Evolutionary conservation across 2,113 vertebrate species (phyloP), one percentile per base, ranked within the genome.

Genomic region (Myotis brandtii): DNA sequence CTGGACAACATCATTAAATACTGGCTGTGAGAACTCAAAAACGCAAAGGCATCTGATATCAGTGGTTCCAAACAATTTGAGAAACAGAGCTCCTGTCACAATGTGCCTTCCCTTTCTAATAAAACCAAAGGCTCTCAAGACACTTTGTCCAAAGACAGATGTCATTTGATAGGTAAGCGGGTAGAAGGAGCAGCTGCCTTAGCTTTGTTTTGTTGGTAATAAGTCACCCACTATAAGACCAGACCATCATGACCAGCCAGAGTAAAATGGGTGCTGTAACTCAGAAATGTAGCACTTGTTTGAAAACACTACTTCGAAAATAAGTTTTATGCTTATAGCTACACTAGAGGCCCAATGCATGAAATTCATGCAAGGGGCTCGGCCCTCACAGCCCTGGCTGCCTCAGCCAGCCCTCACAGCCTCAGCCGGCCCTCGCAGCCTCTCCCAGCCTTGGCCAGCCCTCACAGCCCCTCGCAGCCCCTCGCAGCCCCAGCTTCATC

Each of bases 181-280:
- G 23, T 17, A 59, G 59, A 85, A 54, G 48, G 13, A 64, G 7
- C 8, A 48, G 73, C 32, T 25, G 25, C 14, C 14, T 72, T 59
- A 56, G 25, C 9, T 0, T 95, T 94, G 93, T 94, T 96, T 86
- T 72, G 3, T 90, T 83, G 73, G 52, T 69, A 69, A 14, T 40
- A 93, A 89, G 18, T 64, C 10, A 34, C 37, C 8, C 62, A 11
- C 34, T 77, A 0, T 37, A 48, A 62, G 56, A 20, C 6, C 25
- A 20, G 50, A 1, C 8, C 32, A 37, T 48, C 13, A 32, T 66
- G 9, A 84, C 2, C 2, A 82, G 20, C 18, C 3, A 56, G 10
- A 16, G 34, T 6, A 93, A 83, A 86, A 59, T 40, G 20, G 25
- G 20, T 10, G 12, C 27, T 73, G 0, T 37, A 25, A n/a, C 3